These are phyloP conservation scores for Pampus argenteus DNA, from an alignment of 2,797 vertebrate species.

Conservation along the genomic window DNA sequence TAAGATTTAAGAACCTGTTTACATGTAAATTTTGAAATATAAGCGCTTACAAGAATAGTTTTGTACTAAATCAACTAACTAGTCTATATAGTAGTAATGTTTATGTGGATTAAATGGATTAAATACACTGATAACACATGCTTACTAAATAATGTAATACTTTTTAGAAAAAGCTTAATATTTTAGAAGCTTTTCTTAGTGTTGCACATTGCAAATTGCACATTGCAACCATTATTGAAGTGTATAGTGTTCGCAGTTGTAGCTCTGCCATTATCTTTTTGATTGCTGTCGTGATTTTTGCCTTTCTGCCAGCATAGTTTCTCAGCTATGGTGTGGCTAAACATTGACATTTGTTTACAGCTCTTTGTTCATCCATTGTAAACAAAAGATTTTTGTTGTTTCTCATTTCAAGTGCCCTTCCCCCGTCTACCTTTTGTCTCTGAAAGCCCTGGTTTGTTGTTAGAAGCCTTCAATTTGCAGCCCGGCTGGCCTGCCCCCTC, in stretches of 20 bases:
- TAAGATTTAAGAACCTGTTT: background rate
- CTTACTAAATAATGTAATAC: background rate
- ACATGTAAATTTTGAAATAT: constrained; percentile 11
- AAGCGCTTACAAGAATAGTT: no score
- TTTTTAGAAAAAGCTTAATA: background rate
- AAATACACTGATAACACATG: background rate
- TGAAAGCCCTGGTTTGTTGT: constrained; percentile 78
- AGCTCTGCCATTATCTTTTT: constrained; percentile 38
- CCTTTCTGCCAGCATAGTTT: constrained; percentile 4
- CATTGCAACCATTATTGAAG: constrained; percentile 3
- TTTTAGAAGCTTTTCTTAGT: background rate
- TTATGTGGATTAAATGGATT: background rate
- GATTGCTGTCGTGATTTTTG: constrained; percentile 35
- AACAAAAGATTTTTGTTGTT: constrained; percentile 75
- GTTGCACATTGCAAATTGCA: constrained; percentile 15
- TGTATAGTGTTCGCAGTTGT: constrained; percentile 25
- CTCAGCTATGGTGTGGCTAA: constrained; percentile 24
- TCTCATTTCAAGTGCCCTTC: constrained; percentile 72
- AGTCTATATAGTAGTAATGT: background rate
- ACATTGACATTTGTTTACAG: constrained; percentile 57
- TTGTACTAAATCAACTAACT: background rate
- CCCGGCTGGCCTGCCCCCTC: constrained; percentile 73
- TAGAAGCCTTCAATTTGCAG: constrained; percentile 78
- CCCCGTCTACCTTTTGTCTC: constrained; percentile 71
- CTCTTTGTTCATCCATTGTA: constrained; percentile 74